Conservation (phyloP, 2,113 vertebrate species). For the Pterocles burchelli region DNA sequence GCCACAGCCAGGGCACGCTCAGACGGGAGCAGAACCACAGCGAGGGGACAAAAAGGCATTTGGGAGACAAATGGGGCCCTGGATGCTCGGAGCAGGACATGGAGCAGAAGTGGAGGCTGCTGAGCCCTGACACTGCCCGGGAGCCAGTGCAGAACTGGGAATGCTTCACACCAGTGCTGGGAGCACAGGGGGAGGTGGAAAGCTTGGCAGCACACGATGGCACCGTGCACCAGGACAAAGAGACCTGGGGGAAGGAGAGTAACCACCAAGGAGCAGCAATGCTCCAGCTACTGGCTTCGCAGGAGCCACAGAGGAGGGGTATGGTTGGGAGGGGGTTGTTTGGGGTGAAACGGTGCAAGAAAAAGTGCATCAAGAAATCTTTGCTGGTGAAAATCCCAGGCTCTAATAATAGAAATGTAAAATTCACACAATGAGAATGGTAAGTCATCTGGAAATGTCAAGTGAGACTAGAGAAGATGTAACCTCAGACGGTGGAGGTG, state of each 20-base stretch:
- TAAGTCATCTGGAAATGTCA: not conserved
- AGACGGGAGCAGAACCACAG: not conserved
- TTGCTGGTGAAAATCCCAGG: not conserved
- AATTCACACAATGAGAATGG: not conserved
- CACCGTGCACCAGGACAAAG: not conserved
- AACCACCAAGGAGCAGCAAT: not conserved
- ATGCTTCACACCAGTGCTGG: not conserved
- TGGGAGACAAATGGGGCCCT: not conserved
- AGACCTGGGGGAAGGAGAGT: not conserved
- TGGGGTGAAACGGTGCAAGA: not conserved
- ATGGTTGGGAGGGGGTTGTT: too few species aligned
- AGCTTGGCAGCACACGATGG: not conserved
- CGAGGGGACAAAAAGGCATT: not conserved
- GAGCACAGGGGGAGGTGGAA: not conserved
- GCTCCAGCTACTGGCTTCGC: rapidly evolving
- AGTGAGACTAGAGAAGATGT: not conserved
- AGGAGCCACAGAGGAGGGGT: not conserved
- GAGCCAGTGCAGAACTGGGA: not conserved
- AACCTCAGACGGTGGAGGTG: not conserved
- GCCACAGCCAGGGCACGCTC: not conserved
- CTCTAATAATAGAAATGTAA: not conserved
- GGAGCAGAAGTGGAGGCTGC: not conserved
- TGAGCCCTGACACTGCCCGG: not conserved
- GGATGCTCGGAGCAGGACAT: not conserved
- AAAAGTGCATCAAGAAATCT: not conserved